phyloP scores from a whole-genome alignment of 53 echinoderm and acorn worm genomes.

The Luidia sarsii region DNA sequence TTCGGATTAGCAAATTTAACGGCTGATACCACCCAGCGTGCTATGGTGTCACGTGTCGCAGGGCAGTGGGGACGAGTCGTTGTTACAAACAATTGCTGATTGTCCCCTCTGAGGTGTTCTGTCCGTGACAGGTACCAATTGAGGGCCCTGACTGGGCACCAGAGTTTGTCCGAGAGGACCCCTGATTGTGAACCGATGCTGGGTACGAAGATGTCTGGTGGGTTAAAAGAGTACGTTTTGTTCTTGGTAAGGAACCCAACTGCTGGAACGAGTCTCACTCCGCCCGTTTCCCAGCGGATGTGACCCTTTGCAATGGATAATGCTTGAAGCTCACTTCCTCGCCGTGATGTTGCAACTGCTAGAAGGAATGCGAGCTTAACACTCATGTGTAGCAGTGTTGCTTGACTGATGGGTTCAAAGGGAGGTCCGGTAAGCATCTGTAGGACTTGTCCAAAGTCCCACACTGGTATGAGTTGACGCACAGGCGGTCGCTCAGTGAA shows the following conservation, averaged over 20 bases:
- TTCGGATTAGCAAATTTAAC: background rate
- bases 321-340: background rate
- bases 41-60: background rate
- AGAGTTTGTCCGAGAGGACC: background rate
- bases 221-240: background rate
- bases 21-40: background rate
- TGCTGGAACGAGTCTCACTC: background rate
- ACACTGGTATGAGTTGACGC: background rate
- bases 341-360: background rate
- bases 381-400: background rate
- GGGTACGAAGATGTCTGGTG: slow-evolving; percentile 9
- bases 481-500: slow-evolving; percentile 11
- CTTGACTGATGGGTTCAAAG: slow-evolving; percentile 6
- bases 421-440: background rate
- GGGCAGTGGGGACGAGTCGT: background rate
- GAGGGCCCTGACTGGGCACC: background rate
- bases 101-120: background rate
- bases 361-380: slow-evolving; percentile 16
- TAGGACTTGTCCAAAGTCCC: background rate
- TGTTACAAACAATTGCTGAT: background rate
- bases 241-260: slow-evolving; percentile 5
- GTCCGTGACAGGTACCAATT: background rate
- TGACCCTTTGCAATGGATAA: background rate
- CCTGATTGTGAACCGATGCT: background rate
- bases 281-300: background rate